phyloP scores from a whole-genome alignment of 1,140 invertebrate genomes.

The Scaptomyza hsui region DNA sequence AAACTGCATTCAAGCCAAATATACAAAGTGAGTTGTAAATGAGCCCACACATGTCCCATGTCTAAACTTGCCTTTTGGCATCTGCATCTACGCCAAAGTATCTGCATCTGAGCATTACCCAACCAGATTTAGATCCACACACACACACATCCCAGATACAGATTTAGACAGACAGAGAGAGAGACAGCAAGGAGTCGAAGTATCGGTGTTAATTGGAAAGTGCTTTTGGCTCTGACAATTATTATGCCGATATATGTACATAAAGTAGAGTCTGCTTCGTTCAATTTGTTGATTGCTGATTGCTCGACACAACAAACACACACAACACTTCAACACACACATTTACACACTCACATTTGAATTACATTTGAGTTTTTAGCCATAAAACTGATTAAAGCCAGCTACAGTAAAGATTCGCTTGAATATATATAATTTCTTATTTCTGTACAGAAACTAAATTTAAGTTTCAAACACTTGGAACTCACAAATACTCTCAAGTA shows the following conservation, averaged over 20 bases:
- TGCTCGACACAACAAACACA: conserved; percentile 9
- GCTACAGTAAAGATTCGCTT: too few species aligned
- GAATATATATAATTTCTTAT: background rate
- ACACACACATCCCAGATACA: background rate
- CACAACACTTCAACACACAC: conserved; percentile 27
- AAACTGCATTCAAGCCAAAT: conserved; percentile 24
- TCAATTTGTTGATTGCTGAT: conserved; percentile 45
- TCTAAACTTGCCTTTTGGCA: conserved; percentile 18
- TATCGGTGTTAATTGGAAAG: conserved; percentile 71
- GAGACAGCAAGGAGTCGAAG: conserved; percentile 36
- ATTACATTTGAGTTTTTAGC: conserved; percentile 1
- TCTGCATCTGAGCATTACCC: conserved; percentile 40
- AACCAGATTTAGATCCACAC: conserved; percentile 33
- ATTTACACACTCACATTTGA: conserved; percentile 13
- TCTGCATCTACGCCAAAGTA: conserved; percentile 26
- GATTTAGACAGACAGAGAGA: conserved; percentile 29
- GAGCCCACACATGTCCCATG: conserved; percentile 50
- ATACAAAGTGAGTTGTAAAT: conserved; percentile 47
- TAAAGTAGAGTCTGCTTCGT: background rate
- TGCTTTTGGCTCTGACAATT: conserved; percentile 68
- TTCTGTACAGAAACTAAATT: background rate
- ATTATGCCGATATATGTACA: conserved; percentile 49
- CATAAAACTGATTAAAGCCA: conserved; percentile 2
- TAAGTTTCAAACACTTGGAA: background rate
- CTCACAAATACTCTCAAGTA: background rate